phyloP scores from a whole-genome alignment of 2,888 invertebrate species.

The Digitonthophagus gazella region DNA sequence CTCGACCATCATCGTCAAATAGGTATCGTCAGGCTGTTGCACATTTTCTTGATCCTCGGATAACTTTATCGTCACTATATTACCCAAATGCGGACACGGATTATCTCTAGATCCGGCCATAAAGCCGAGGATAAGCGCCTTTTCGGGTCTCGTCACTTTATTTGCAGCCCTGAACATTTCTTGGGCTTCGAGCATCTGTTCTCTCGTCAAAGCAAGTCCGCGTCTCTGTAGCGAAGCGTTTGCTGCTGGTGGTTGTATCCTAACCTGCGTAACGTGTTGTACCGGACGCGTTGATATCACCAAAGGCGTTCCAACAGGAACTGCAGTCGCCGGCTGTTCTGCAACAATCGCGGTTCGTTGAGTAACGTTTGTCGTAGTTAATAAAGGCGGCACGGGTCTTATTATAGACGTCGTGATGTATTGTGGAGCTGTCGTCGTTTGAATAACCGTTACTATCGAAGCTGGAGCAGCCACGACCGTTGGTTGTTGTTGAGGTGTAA shows the following conservation, averaged over 20 bases:
- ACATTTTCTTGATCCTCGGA: constrained; percentile 90
- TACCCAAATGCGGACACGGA: constrained; percentile 95
- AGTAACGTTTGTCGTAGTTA: constrained; percentile 35
- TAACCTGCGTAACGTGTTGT: constrained; percentile 57
- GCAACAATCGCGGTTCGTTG: constrained; percentile 44
- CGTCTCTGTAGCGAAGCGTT: constrained; percentile 59
- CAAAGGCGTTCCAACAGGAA: constrained; percentile 54
- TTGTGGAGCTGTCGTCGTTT: constrained; percentile 48
- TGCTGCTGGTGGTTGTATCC: constrained; percentile 56
- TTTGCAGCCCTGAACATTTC: constrained; percentile 97
- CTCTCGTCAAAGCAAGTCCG: constrained; percentile 78
- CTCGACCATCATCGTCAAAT: constrained; percentile 77
- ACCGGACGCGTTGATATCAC: constrained; percentile 51
- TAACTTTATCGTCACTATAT: constrained; percentile 93
- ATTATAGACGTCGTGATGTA: constrained; percentile 36
- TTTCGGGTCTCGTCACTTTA: constrained; percentile 93
- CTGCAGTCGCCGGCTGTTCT: constrained; percentile 38
- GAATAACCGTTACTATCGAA: constrained; percentile 35
- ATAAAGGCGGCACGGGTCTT: constrained; percentile 46
- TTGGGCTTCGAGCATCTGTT: constrained; percentile 95
- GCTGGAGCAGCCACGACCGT: constrained; percentile 23
- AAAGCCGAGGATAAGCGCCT: constrained; percentile 95
- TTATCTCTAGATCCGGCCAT: constrained; percentile 99
- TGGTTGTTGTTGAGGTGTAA: constrained; percentile 29
- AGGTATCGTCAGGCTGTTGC: constrained; percentile 79